Evolutionary conservation across 2,113 vertebrate genomes (phyloP).

Genomic region (Pteruthius melanotis): DNA sequence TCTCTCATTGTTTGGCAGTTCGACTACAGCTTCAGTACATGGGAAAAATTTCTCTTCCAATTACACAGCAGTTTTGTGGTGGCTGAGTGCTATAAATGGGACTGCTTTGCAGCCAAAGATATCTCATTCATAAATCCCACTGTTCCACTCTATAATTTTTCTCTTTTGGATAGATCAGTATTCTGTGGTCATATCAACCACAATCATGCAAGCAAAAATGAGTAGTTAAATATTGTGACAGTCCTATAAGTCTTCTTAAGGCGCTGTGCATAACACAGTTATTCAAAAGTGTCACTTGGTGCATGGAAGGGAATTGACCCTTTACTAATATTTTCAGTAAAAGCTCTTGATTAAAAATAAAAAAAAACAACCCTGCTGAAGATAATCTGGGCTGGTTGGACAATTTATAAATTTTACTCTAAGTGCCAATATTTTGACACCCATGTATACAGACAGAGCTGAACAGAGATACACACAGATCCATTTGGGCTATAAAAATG

Average conservation of each 20-base stretch:
- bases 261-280: slow-evolving; percentile 22
- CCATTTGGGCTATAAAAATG: slow-evolving; percentile 20
- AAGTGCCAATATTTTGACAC: not conserved
- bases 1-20: slow-evolving; percentile 61
- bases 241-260: slow-evolving; percentile 58
- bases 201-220: slow-evolving; percentile 72
- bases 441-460: not conserved
- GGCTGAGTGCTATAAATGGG: slow-evolving; percentile 78
- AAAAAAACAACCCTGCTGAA: not conserved
- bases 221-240: slow-evolving; percentile 72
- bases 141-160: slow-evolving; percentile 76
- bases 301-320: slow-evolving; percentile 38
- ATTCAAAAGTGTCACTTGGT: slow-evolving; percentile 56
- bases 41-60: slow-evolving; percentile 77
- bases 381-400: not conserved
- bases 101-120: slow-evolving; percentile 74
- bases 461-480: not conserved
- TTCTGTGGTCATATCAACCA: slow-evolving; percentile 72
- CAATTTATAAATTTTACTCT: slow-evolving; percentile 38
- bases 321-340: slow-evolving; percentile 36
- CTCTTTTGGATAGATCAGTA: slow-evolving; percentile 74
- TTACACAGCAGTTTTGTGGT: slow-evolving; percentile 80
- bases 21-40: slow-evolving; percentile 65
- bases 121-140: slow-evolving; percentile 80
- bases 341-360: slow-evolving; percentile 48